Percentiles rank a stretch among this genome's conserved stretches.
These are phyloP conservation scores for Ia io DNA, from an alignment of 2,113 vertebrate species.

Conservation along the genomic window DNA sequence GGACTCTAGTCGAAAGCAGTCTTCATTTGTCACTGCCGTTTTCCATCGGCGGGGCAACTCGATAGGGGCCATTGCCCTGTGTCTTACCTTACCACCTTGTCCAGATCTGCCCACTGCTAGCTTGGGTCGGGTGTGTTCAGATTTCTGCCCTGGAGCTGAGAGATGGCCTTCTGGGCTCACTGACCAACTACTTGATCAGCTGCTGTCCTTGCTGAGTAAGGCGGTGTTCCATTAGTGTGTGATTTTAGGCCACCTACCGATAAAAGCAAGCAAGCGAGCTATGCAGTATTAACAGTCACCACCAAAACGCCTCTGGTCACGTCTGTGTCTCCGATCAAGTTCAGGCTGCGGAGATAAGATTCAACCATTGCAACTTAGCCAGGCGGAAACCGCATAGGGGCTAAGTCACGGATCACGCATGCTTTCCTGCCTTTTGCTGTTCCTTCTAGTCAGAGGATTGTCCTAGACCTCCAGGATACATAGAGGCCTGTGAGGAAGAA, in stretches of 20 bases:
- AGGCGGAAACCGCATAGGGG: neutral
- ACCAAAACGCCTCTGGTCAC: neutral
- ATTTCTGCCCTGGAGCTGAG: neutral
- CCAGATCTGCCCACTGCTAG: neutral
- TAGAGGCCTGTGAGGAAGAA: neutral
- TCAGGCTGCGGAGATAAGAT: slow-evolving; percentile 11
- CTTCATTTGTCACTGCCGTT: neutral
- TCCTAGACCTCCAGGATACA: neutral
- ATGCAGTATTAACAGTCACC: neutral
- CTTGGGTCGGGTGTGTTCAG: neutral
- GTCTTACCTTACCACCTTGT: neutral
- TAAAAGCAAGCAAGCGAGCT: neutral
- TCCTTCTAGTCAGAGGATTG: neutral
- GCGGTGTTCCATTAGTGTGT: neutral
- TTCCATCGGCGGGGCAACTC: neutral
- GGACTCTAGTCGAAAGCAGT: neutral
- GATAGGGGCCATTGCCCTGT: accelerated
- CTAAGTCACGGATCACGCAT: neutral
- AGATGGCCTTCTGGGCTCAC: neutral
- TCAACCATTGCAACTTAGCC: neutral
- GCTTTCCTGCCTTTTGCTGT: neutral
- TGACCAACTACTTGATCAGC: neutral
- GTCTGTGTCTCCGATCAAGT: neutral
- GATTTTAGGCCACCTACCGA: neutral
- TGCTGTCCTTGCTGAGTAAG: neutral